Conservation (phyloP, 2,797 vertebrate genomes). For the Sebastes matsubarae region DNA sequence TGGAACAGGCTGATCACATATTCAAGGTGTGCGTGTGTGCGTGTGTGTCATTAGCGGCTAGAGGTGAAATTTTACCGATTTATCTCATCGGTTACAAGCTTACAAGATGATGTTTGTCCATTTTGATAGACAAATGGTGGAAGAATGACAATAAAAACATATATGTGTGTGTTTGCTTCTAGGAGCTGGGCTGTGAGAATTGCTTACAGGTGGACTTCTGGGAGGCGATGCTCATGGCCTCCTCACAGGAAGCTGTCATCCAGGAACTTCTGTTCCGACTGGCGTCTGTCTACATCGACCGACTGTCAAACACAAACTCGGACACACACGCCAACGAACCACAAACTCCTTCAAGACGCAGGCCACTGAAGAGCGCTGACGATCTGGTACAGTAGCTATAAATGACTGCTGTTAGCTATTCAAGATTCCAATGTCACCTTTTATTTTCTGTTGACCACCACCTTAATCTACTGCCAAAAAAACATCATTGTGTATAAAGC, state of each 20-base stretch:
- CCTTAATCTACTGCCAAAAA: neutral
- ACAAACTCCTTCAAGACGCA: conserved; percentile 57
- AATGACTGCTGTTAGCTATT: neutral
- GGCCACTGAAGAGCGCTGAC: conserved; percentile 87
- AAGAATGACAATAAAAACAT: neutral
- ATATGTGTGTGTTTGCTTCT: conserved; percentile 15
- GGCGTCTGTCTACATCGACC: conserved; percentile 88
- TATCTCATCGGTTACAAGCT: neutral
- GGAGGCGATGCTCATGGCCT: conserved; percentile 92
- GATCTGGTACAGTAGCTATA: conserved; percentile 86
- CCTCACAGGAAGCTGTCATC: conserved; percentile 84
- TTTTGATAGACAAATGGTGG: no score
- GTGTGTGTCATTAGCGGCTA: neutral
- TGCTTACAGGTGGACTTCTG: conserved; percentile 92
- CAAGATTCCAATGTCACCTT: neutral
- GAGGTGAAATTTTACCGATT: neutral
- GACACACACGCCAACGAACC: neutral
- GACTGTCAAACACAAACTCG: conserved; percentile 74
- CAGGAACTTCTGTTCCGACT: conserved; percentile 89
- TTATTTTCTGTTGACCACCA: neutral
- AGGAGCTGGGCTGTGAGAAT: conserved; percentile 85
- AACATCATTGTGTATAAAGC: neutral
- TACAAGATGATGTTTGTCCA: no score
- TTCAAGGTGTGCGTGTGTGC: conserved; percentile 86
- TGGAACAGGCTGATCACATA: conserved; percentile 89